Percentiles rank a stretch among this genome's conserved stretches.
These are phyloP conservation scores for Mormyrus iriodes DNA, from an alignment of 2,113 vertebrate genomes.

Conservation along the genomic window DNA sequence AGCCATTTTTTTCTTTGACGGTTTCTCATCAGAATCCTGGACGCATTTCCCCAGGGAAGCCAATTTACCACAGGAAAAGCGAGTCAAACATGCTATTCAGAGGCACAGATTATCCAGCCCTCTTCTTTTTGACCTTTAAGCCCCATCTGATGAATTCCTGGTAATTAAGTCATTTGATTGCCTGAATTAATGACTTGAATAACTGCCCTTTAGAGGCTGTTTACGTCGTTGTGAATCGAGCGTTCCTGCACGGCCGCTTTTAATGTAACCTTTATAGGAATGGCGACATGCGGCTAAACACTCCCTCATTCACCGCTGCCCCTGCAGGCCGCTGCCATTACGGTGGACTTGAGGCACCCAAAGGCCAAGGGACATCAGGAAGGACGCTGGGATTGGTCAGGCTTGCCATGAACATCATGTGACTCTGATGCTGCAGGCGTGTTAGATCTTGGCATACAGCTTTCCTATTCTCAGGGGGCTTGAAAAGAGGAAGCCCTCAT, in stretches of 20 bases:
- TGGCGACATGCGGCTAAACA: slow-evolving; percentile 63
- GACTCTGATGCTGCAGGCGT: not conserved
- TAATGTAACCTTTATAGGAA: slow-evolving; percentile 77
- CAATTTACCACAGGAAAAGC: slow-evolving; percentile 67
- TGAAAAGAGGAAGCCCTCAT: not conserved
- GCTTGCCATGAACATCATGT: not conserved
- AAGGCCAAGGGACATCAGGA: not conserved
- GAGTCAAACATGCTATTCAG: slow-evolving; percentile 50
- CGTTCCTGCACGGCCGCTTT: slow-evolving; percentile 71
- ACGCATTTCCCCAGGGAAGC: slow-evolving; percentile 65
- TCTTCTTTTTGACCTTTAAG: slow-evolving; percentile 77
- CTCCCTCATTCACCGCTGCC: slow-evolving; percentile 36
- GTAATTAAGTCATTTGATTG: slow-evolving; percentile 77
- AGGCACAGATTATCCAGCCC: slow-evolving; percentile 49
- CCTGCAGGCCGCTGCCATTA: not conserved
- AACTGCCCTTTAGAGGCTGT: slow-evolving; percentile 77
- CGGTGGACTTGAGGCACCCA: not conserved
- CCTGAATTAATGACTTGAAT: slow-evolving; percentile 76
- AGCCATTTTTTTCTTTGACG: slow-evolving; percentile 40
- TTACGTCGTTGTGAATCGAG: slow-evolving; percentile 73
- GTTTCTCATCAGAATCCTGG: slow-evolving; percentile 60
- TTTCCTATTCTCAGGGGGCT: not conserved
- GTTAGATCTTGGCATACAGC: not conserved
- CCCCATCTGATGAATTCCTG: slow-evolving; percentile 75
- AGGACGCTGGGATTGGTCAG: not conserved